Evolutionary conservation across 2,888 invertebrate species (phyloP).

Genomic region (Anorthoa munda): DNA sequence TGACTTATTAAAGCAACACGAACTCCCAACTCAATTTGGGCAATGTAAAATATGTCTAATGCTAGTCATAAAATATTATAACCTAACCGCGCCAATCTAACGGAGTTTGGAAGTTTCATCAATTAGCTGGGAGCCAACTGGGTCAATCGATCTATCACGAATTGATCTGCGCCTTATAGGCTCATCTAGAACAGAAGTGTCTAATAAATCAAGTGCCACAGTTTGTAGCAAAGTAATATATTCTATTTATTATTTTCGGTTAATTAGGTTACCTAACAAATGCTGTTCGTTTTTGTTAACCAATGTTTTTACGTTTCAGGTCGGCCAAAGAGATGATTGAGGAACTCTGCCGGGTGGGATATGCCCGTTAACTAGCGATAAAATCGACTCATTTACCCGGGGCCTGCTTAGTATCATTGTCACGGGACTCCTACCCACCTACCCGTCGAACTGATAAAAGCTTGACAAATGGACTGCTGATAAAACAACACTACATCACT

Average conservation of each 20-base stretch:
- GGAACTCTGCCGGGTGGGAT: not conserved
- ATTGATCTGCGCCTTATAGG: constrained; percentile 64
- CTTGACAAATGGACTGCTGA: not conserved
- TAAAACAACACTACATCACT: not conserved
- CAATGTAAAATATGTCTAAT: constrained; percentile 62
- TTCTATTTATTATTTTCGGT: constrained; percentile 26
- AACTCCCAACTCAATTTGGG: constrained; percentile 58
- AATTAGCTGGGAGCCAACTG: constrained; percentile 65
- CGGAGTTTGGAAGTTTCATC: constrained; percentile 66
- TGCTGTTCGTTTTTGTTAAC: not conserved
- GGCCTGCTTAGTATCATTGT: not conserved
- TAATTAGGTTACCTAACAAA: not conserved
- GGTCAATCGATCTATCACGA: constrained; percentile 69
- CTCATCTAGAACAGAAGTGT: constrained; percentile 63
- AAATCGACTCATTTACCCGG: not conserved
- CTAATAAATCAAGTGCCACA: constrained; percentile 48
- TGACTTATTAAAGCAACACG: constrained; percentile 56
- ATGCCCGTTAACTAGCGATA: not conserved
- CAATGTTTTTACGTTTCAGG: not conserved
- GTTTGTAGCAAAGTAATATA: constrained; percentile 30
- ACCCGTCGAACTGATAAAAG: not conserved
- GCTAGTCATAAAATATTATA: constrained; percentile 64
- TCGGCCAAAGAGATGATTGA: not conserved
- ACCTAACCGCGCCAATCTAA: constrained; percentile 58
- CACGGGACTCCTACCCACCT: too few species aligned